phyloP scores from a whole-genome alignment of 2,113 vertebrate species.

The Abramis brama region DNA sequence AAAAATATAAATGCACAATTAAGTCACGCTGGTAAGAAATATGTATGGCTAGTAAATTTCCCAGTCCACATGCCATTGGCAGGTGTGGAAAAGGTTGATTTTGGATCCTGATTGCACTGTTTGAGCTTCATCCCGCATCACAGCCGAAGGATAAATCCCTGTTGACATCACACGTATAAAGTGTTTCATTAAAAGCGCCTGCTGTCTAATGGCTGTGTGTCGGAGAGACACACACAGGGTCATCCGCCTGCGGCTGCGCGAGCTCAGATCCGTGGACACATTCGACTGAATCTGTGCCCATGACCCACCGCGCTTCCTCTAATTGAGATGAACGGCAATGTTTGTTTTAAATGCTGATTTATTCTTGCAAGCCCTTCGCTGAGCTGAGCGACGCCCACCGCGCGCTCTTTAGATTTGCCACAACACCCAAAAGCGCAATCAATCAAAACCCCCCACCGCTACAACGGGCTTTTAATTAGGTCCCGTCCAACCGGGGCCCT shows the following conservation, averaged over 20 bases:
- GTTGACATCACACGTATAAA: constrained; percentile 39
- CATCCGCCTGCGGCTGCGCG: not conserved
- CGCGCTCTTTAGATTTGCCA: constrained; percentile 1
- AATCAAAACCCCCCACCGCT: constrained; percentile 62
- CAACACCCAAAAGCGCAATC: constrained; percentile 59
- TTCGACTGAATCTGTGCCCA: not conserved
- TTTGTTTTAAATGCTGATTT: constrained; percentile 37
- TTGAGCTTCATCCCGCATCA: not conserved
- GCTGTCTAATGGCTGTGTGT: not conserved
- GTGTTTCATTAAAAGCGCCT: constrained; percentile 40
- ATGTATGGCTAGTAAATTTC: not conserved
- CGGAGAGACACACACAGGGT: not conserved
- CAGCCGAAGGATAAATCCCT: constrained; percentile 27
- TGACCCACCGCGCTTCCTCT: not conserved
- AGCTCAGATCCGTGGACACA: not conserved
- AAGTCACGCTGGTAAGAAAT: not conserved
- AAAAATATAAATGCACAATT: not conserved
- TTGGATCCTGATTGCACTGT: not conserved
- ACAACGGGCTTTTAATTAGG: constrained; percentile 73
- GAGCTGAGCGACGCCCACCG: not conserved
- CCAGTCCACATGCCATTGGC: not conserved
- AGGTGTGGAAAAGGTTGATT: not conserved
- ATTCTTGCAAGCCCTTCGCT: not conserved
- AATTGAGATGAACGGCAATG: not conserved
- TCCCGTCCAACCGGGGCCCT: constrained; percentile 38